Evolutionary conservation across 2,888 invertebrate species (phyloP), one percentile per base, ranked within the genome.

Genomic region (Galeruca laticollis): DNA sequence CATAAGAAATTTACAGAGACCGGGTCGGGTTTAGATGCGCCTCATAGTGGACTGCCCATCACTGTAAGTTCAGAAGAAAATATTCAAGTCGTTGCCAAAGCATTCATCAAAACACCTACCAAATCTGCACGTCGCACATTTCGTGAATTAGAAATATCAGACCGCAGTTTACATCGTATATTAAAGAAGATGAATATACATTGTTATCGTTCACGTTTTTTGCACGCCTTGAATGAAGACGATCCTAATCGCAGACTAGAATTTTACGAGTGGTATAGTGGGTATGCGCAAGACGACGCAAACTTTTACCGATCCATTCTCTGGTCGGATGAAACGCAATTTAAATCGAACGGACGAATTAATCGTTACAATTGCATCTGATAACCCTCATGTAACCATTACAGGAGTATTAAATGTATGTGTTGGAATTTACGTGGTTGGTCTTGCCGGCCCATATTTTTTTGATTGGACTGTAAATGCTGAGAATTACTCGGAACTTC

Each of bases 321-420:
- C 11, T 43, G 43, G 13, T 8, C 6, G 4, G 43, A 43, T 43
- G 43, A 43, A 11, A 11, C 43, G 51, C 71, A 66, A 26, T 79
- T 80, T 64, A 76, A 78, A 61, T 63, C 78, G 15, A 80, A 78
- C 71, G 76, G 77, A 33, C 54, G 64, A 8, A 68, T 80, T 21
- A 81, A 79, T 62, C 68, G 76, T 20, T 76, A 79, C 68, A 80
- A 79, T 63, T 78, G 73, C 59, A 66, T 72, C 13, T 77, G 77
- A 72, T 79, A 59, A 60, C 64, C 64, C 47, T 60, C 52, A 73
- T 76, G 18, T 65, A 69, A 49, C 20, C 74, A 62, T 75, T 76
- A 49, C 77, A 75, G 77, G 74, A 71, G 33, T 74, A 76, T 43
- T 64, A 77, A n/a, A n/a, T n/a, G n/a, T n/a, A n/a, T n/a, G n/a